These are phyloP conservation scores for Semotilus atromaculatus DNA, from an alignment of 2,797 vertebrate genomes.

Conservation along the genomic window DNA sequence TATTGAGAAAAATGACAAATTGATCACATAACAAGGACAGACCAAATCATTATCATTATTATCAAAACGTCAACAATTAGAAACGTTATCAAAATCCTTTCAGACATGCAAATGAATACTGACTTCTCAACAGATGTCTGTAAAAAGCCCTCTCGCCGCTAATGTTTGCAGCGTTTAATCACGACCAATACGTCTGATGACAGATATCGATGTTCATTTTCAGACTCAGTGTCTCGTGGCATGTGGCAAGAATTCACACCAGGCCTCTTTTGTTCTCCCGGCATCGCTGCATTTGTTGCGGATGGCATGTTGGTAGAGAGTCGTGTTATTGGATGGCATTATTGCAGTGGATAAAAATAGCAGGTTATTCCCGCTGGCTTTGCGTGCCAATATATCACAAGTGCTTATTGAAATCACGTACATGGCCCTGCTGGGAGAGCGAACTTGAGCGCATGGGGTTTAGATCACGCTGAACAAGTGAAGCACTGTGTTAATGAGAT, in stretches of 20 bases:
- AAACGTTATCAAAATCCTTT: conserved; percentile 16
- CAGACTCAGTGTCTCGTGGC: conserved; percentile 18
- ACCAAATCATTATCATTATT: conserved; percentile 5
- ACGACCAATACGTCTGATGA: not conserved
- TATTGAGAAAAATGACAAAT: conserved; percentile 13
- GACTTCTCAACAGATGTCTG: conserved; percentile 35
- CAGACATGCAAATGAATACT: conserved; percentile 40
- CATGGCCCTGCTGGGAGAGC: conserved; percentile 40
- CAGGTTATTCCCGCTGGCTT: conserved; percentile 46
- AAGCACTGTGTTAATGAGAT: conserved; percentile 25
- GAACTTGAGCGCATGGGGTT: conserved; percentile 25
- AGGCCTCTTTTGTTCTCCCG: conserved; percentile 15
- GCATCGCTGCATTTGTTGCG: conserved; percentile 8
- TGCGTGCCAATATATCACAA: conserved; percentile 50
- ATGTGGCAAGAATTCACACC: conserved; percentile 21
- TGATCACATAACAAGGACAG: conserved; percentile 36
- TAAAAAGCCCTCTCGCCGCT: not conserved
- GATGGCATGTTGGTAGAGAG: not conserved
- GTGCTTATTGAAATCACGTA: conserved; percentile 57
- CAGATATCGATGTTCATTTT: conserved; percentile 21
- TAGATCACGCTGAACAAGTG: not conserved
- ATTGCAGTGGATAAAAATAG: conserved; percentile 45
- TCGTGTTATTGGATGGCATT: conserved; percentile 44
- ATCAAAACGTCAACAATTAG: conserved; percentile 29
- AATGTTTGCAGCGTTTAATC: conserved; percentile 7